These are phyloP conservation scores for Pseudachorutes palmiensis DNA, from an alignment of 1,140 invertebrate species.

Conservation along the genomic window DNA sequence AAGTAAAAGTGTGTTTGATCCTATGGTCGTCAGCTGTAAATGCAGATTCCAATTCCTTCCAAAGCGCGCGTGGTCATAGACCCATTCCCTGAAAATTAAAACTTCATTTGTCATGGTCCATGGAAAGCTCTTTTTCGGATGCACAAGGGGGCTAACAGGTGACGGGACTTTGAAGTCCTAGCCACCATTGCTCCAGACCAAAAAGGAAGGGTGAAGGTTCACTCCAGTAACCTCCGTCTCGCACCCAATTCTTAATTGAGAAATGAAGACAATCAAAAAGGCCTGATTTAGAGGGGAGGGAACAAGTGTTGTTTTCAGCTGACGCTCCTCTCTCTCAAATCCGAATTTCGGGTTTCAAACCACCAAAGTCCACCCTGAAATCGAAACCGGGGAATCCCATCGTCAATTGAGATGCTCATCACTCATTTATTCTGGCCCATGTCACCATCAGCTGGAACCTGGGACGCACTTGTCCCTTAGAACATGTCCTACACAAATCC, in stretches of 20 bases:
- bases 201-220: neutral
- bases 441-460: neutral
- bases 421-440: neutral
- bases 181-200: neutral
- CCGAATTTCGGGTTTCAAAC: neutral
- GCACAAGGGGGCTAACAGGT: neutral
- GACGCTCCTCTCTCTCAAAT: conserved; percentile 17
- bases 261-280: neutral
- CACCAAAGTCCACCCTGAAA: neutral
- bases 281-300: too few species aligned
- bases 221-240: neutral
- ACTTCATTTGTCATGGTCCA: neutral
- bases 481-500: neutral
- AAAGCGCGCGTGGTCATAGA: neutral
- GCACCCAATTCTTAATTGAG: conserved; percentile 16
- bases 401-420: conserved; percentile 6
- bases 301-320: conserved; percentile 37
- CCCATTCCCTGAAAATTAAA: neutral
- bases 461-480: neutral
- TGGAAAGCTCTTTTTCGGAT: neutral
- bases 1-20: neutral
- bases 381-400: neutral
- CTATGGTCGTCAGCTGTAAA: conserved; percentile 18
- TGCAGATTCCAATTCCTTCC: neutral
- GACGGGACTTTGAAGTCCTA: neutral